phyloP scores from a whole-genome alignment of 2,113 vertebrate species.

The Tringa solitaria region DNA sequence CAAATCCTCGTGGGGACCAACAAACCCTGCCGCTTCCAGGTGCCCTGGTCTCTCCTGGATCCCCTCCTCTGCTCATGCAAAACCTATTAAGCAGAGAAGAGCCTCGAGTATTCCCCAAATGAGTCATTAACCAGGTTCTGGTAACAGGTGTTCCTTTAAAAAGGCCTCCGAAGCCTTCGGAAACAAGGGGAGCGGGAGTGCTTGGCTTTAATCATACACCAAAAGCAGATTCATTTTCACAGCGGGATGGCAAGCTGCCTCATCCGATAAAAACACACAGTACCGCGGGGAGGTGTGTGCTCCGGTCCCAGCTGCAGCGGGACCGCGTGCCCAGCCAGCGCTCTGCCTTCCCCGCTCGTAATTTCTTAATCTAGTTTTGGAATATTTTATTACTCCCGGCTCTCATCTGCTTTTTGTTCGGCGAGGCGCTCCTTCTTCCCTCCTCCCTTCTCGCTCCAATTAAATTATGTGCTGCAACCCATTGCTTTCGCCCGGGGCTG shows the following conservation, averaged over 20 bases:
- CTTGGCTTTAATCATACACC: background rate
- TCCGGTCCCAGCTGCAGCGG: background rate
- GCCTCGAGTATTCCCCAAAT: background rate
- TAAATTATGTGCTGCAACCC: background rate
- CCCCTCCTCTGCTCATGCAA: background rate
- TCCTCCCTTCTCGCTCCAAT: background rate
- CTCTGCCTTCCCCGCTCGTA: background rate
- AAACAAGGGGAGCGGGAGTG: background rate
- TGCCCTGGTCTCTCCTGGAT: background rate
- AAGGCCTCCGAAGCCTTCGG: background rate
- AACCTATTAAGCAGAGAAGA: background rate
- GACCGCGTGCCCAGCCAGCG: background rate
- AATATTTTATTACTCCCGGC: slow-evolving; percentile 31
- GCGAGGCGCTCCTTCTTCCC: background rate
- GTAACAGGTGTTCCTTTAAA: background rate
- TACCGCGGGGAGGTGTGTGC: background rate
- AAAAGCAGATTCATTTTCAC: slow-evolving; percentile 8
- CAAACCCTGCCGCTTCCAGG: background rate
- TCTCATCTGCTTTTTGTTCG: background rate
- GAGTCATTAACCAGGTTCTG: background rate
- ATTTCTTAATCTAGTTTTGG: slow-evolving; percentile 36
- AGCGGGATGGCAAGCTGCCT: background rate
- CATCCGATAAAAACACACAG: background rate
- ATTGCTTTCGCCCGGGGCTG: background rate
- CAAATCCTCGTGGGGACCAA: accelerated